Base-by-base conservation (phyloP, 2,113 vertebrate species). In the Cathartes aura region DNA sequence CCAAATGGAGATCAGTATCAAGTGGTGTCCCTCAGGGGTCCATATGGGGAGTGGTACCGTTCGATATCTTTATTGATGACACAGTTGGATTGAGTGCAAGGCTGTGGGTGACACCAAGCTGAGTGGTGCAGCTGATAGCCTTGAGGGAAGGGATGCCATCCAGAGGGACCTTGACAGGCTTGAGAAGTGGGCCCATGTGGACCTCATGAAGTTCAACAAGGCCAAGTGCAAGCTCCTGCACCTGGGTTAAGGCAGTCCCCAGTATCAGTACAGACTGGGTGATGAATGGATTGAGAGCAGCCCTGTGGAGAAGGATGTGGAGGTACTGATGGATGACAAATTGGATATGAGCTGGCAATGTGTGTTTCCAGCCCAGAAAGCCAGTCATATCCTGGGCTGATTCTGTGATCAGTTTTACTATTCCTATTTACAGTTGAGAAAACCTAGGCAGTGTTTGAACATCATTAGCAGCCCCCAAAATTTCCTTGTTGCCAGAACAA, bases 11-110 rank as follows among this genome's bases (percentile, higher is more conserved):
- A 23, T 42, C 6, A 6, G 23, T 59, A 48, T 40, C 24, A 42
- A 42, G 15, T 30, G n/a, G 42, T 76, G 30, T 40, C 36, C 43
- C 12, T n/a, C 8, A 11, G 6, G 4, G 21, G 18, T 58, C 50
- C 4, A 1, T 56, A 17, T 0, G 14, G 16, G 52, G n/a, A 17
- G 9, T 0, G 6, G 60, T 58, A 24, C 29, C 67, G 62, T 6
- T n/a, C 42, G n/a, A 18, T 58, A 40, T 58, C 15, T 42, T 67
- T 58, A 34, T 23, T 56, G 42, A 48, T 30, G 29, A 30, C 9
- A 5, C 2, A 38, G 27, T 1, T 56, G 50, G 29, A n/a, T 48
- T 47, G 42, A 75, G 34, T 27, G 40, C 27, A 64, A 56, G 42
- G 70, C 23, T 55, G 40, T 38, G 34, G 82, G 27, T 38, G 43